These are phyloP conservation scores for Xestia ashworthii DNA, from an alignment of 2,888 invertebrate genomes.

Conservation along the genomic window DNA sequence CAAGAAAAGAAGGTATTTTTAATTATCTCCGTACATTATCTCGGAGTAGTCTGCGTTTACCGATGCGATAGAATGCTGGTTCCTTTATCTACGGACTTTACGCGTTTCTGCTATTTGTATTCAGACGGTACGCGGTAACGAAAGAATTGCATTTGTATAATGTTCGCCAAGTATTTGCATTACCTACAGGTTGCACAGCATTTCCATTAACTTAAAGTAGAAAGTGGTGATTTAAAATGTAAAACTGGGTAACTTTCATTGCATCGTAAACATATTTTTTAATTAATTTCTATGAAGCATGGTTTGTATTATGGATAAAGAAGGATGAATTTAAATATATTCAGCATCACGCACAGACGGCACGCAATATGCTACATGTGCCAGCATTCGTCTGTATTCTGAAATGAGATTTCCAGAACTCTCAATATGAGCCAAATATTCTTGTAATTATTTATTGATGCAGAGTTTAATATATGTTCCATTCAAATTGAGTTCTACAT, in stretches of 20 bases:
- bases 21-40: constrained; percentile 73
- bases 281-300: constrained; percentile 45
- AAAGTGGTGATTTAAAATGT: constrained; percentile 61
- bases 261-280: constrained; percentile 48
- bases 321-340: constrained; percentile 45
- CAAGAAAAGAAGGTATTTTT: constrained; percentile 74
- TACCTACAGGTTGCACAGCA: constrained; percentile 50
- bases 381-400: constrained; percentile 33
- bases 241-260: constrained; percentile 58
- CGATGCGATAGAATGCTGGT: constrained; percentile 46
- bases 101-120: constrained; percentile 52
- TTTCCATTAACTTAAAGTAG: constrained; percentile 57
- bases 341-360: constrained; percentile 50
- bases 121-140: constrained; percentile 38
- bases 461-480: not conserved
- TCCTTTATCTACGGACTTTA: constrained; percentile 48
- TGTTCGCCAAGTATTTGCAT: constrained; percentile 48
- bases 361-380: constrained; percentile 47
- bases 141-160: constrained; percentile 61
- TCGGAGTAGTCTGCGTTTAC: constrained; percentile 29
- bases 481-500: not conserved
- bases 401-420: constrained; percentile 36
- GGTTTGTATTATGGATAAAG: constrained; percentile 34
- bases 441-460: constrained; percentile 16
- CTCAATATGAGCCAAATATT: constrained; percentile 17